phyloP scores from a whole-genome alignment of 2,888 invertebrate species.

The Pseudococcus jackbeardsleyi region DNA sequence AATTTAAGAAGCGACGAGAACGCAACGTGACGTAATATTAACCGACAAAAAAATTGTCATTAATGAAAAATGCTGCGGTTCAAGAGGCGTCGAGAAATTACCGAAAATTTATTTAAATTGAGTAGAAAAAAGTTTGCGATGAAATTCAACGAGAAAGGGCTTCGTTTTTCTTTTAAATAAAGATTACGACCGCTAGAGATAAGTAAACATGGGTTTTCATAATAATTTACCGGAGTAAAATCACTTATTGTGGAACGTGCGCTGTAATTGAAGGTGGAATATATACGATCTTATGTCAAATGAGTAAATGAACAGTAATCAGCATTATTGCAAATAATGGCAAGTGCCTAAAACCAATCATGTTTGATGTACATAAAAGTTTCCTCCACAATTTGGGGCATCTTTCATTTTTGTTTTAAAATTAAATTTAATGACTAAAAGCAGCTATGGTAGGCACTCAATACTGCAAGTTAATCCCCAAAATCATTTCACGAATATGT shows the following conservation, averaged over 20 bases:
- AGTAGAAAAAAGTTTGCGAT: not conserved
- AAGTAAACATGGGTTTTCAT: not conserved
- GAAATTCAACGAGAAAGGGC: not conserved
- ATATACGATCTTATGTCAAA: too few species aligned
- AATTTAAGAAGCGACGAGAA: not conserved
- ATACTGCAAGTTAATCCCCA: too few species aligned
- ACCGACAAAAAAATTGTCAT: not conserved
- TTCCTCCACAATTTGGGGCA: too few species aligned
- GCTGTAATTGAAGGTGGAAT: too few species aligned
- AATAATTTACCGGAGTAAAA: not conserved
- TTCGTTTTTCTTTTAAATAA: not conserved
- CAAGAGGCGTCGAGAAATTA: slow-evolving; percentile 13
- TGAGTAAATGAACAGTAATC: too few species aligned
- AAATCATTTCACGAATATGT: too few species aligned
- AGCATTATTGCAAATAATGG: too few species aligned
- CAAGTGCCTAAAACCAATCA: too few species aligned
- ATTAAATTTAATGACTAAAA: too few species aligned
- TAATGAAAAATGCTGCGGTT: slow-evolving; percentile 3
- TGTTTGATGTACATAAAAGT: too few species aligned
- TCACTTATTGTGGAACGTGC: not conserved
- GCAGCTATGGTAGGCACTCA: too few species aligned
- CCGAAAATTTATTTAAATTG: slow-evolving; percentile 14
- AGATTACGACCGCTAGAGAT: not conserved
- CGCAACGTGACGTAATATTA: not conserved
- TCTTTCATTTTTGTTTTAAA: too few species aligned